A percentile compares a stretch with the other conserved stretches of the same genome.
Evolutionary conservation across 2,113 vertebrate genomes (phyloP).

Genomic region (Urocitellus parryii): DNA sequence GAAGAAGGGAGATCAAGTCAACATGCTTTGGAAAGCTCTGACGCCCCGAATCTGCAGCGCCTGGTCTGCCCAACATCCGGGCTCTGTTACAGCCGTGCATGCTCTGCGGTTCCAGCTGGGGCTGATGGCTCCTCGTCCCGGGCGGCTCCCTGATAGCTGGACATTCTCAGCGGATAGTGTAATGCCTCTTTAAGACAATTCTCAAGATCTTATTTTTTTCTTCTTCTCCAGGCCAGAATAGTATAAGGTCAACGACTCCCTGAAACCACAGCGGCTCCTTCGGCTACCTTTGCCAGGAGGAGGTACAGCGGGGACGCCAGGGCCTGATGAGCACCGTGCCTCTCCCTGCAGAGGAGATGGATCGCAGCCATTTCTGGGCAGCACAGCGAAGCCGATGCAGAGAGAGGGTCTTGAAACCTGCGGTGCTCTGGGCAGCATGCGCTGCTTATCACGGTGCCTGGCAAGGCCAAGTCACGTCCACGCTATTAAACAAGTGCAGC

Average conservation of each 20-base stretch:
- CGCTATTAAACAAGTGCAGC: constrained; percentile 79
- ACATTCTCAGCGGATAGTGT: constrained; percentile 42
- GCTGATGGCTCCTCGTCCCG: background rate
- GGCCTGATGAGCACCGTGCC: background rate
- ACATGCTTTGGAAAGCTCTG: background rate
- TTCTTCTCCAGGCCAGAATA: background rate
- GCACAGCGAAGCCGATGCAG: background rate
- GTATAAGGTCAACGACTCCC: constrained; percentile 32
- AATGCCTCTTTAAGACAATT: constrained; percentile 64
- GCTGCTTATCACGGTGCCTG: constrained; percentile 60
- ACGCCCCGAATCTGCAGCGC: background rate
- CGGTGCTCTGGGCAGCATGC: background rate
- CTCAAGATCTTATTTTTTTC: background rate
- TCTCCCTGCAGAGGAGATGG: background rate
- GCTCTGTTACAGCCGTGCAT: rapidly evolving
- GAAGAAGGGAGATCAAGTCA: constrained; percentile 21
- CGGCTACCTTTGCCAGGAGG: constrained; percentile 11
- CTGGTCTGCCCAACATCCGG: background rate
- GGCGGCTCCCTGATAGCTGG: constrained; percentile 30
- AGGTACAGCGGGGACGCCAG: background rate
- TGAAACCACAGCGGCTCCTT: constrained; percentile 38
- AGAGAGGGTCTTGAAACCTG: constrained; percentile 69
- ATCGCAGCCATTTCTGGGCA: background rate
- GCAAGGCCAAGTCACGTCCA: constrained; percentile 80
- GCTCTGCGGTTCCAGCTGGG: background rate